Evolutionary conservation across 2,888 invertebrate species (phyloP).

Genomic region (Lysandra bellargus): DNA sequence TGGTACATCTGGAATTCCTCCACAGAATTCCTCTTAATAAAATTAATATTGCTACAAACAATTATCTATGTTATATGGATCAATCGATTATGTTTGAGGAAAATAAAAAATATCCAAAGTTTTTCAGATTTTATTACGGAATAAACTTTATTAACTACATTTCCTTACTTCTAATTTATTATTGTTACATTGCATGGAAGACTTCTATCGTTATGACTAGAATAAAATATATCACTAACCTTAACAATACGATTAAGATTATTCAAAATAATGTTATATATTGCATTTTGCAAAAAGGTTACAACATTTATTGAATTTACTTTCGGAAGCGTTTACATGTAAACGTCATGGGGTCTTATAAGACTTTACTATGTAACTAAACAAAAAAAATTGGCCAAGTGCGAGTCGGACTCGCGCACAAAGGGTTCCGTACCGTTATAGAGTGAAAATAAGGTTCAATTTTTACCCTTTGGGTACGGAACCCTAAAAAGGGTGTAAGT

Average conservation of each 20-base stretch:
- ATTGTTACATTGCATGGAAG: slow-evolving; percentile 12
- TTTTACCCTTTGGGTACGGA: too few species aligned
- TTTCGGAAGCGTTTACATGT: too few species aligned
- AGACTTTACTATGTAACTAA: too few species aligned
- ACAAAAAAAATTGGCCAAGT: too few species aligned
- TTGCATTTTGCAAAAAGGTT: neutral
- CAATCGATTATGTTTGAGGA: neutral
- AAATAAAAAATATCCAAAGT: neutral
- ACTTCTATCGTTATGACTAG: neutral
- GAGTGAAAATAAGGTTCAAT: too few species aligned
- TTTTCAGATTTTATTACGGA: slow-evolving; percentile 5
- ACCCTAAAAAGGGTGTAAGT: too few species aligned
- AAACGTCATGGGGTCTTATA: too few species aligned
- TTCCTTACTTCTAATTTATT: slow-evolving; percentile 2
- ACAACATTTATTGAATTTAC: too few species aligned
- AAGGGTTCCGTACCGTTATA: too few species aligned
- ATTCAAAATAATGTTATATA: neutral
- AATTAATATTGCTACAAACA: neutral
- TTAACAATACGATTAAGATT: neutral
- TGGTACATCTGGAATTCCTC: too few species aligned
- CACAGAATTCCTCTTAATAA: neutral
- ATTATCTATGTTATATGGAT: too few species aligned
- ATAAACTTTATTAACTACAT: neutral
- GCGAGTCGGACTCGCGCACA: too few species aligned
- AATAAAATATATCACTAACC: neutral